phyloP scores from a whole-genome alignment of 2,113 vertebrate species.

The Equus przewalskii region DNA sequence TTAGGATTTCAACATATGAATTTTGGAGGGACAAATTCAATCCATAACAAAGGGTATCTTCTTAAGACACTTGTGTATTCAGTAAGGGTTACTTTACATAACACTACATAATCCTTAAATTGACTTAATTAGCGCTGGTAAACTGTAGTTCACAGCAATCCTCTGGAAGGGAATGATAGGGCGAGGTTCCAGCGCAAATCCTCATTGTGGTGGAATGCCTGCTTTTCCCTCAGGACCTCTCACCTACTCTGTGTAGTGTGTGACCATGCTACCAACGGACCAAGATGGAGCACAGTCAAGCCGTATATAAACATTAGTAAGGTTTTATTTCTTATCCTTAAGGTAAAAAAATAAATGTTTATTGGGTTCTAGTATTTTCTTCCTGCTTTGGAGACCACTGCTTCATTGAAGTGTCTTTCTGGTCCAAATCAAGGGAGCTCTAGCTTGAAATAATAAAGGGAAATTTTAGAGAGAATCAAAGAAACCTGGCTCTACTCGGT shows the following conservation, averaged over 20 bases:
- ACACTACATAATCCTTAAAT: background rate
- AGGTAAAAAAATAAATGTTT: background rate
- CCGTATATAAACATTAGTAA: background rate
- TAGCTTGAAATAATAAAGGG: background rate
- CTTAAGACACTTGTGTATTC: background rate
- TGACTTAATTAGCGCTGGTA: background rate
- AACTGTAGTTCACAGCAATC: background rate
- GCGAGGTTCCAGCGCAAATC: background rate
- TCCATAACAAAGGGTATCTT: background rate
- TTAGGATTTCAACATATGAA: too few species aligned
- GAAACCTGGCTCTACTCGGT: background rate
- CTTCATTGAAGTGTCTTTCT: background rate
- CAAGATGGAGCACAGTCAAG: background rate
- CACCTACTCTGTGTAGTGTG: background rate
- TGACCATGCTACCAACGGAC: background rate
- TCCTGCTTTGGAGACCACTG: background rate
- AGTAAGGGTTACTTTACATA: background rate
- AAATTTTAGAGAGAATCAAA: background rate
- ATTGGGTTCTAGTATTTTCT: background rate
- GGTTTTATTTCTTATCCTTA: background rate
- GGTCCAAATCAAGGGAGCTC: background rate
- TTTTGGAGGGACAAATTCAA: too few species aligned
- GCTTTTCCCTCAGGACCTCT: background rate
- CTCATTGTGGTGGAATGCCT: background rate
- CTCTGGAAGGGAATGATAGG: background rate